These are phyloP conservation scores for Nomada goodeniana DNA, from an alignment of 2,888 invertebrate genomes.

Conservation along the genomic window DNA sequence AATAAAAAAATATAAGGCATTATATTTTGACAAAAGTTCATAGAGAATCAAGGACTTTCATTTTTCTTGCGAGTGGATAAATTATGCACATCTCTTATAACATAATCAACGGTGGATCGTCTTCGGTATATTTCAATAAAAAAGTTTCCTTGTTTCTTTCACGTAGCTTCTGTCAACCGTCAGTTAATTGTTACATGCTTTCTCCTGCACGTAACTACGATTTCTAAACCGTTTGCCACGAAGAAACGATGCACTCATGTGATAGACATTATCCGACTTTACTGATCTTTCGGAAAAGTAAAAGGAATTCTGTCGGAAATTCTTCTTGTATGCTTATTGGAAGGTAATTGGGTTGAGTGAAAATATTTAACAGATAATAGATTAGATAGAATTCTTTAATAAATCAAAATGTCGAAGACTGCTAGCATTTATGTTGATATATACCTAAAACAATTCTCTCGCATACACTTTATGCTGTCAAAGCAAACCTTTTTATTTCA, in stretches of 20 bases:
- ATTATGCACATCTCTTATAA: too few relatives aligned
- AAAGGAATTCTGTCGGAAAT: neutral
- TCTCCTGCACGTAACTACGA: slow-evolving; percentile 15
- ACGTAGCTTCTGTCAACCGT: slow-evolving; percentile 8
- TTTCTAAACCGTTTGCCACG: slow-evolving; percentile 20
- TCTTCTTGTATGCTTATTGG: neutral
- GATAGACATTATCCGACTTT: neutral
- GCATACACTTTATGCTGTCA: too few relatives aligned
- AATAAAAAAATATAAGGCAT: too few relatives aligned
- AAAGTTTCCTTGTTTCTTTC: slow-evolving; percentile 12
- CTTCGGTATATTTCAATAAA: neutral
- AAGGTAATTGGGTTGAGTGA: neutral
- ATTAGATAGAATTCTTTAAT: too few relatives aligned
- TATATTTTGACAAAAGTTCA: too few relatives aligned
- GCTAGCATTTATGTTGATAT: too few relatives aligned
- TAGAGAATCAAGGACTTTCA: too few relatives aligned
- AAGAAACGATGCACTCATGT: slow-evolving; percentile 6
- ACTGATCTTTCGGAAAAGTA: slow-evolving; percentile 1
- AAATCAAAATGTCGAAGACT: too few relatives aligned
- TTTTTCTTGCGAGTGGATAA: too few relatives aligned
- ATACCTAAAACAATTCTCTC: too few relatives aligned
- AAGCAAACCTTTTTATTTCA: too few relatives aligned
- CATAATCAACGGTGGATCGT: neutral
- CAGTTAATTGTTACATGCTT: slow-evolving; percentile 22
- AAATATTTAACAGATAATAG: neutral